phyloP scores from a whole-genome alignment of 2,888 invertebrate genomes.

The Rhynchonema sp. region DNA sequence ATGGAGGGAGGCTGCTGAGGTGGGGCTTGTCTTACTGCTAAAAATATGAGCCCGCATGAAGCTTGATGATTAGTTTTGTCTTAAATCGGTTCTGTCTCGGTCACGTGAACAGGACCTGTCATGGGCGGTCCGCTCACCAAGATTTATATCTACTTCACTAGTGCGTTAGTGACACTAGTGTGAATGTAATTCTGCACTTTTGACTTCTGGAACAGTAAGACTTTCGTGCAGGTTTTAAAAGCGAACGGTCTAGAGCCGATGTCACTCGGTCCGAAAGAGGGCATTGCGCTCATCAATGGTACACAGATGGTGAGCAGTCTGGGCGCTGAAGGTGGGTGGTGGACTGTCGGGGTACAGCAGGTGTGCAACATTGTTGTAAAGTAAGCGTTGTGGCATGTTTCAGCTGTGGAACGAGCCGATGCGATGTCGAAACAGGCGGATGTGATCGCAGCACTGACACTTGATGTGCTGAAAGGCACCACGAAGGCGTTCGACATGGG shows the following conservation, averaged over 20 bases:
- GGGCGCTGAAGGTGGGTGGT: constrained; percentile 39
- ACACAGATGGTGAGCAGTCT: constrained; percentile 47
- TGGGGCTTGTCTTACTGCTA: constrained; percentile 11
- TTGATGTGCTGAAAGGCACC: constrained; percentile 47
- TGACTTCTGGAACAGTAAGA: too few species aligned
- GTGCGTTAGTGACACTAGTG: background rate
- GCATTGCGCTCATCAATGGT: constrained; percentile 46
- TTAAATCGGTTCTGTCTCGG: too few species aligned
- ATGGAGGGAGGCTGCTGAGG: constrained; percentile 2
- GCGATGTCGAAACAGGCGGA: constrained; percentile 44
- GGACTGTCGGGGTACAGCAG: background rate
- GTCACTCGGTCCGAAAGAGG: constrained; percentile 43
- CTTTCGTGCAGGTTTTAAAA: constrained; percentile 31
- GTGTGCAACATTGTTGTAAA: background rate
- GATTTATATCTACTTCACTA: too few species aligned
- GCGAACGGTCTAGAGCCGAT: constrained; percentile 40
- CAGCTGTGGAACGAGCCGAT: constrained; percentile 41
- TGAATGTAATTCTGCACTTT: too few species aligned
- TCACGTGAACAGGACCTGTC: too few species aligned
- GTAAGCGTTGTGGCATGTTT: background rate
- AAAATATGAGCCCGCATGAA: too few species aligned
- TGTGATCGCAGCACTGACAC: constrained; percentile 43
- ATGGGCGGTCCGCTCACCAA: too few species aligned
- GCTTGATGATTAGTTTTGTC: too few species aligned
- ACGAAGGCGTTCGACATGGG: constrained; percentile 44